A percentile compares a stretch with the other conserved stretches of the same genome.
phyloP scores from a whole-genome alignment of 2,113 vertebrate genomes.

The Anthoscopus minutus region DNA sequence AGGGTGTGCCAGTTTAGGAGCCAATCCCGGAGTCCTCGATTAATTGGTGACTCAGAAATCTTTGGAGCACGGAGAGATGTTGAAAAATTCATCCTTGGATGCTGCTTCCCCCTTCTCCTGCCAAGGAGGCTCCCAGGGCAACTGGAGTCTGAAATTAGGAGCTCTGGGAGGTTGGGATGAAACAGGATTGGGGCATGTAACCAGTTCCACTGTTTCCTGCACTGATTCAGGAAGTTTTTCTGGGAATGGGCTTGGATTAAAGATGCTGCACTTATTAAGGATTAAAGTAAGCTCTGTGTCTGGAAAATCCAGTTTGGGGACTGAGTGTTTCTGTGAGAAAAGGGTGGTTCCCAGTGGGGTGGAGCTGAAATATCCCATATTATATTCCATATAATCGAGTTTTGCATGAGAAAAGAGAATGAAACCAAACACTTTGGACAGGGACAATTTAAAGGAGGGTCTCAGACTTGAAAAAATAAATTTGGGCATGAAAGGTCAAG shows the following conservation, averaged over 20 bases:
- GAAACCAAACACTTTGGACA: background rate
- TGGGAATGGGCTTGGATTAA: background rate
- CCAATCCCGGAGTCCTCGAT: background rate
- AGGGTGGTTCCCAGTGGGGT: background rate
- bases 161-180: background rate
- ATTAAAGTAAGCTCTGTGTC: background rate
- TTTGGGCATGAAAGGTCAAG: background rate
- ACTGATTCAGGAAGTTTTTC: background rate
- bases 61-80: background rate
- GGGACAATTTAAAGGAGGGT: background rate
- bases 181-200: background rate
- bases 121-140: background rate
- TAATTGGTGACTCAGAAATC: background rate
- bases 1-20: background rate
- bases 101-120: background rate
- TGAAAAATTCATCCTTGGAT: background rate
- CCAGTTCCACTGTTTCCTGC: background rate
- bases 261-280: background rate
- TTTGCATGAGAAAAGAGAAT: background rate
- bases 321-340: background rate
- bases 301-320: conserved; percentile 27
- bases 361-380: background rate
- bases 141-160: background rate
- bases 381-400: background rate
- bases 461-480: background rate